Percentiles rank a stretch among this genome's conserved stretches.
phyloP scores from a whole-genome alignment of 2,888 invertebrate species.

The Drosophila acutilabella region DNA sequence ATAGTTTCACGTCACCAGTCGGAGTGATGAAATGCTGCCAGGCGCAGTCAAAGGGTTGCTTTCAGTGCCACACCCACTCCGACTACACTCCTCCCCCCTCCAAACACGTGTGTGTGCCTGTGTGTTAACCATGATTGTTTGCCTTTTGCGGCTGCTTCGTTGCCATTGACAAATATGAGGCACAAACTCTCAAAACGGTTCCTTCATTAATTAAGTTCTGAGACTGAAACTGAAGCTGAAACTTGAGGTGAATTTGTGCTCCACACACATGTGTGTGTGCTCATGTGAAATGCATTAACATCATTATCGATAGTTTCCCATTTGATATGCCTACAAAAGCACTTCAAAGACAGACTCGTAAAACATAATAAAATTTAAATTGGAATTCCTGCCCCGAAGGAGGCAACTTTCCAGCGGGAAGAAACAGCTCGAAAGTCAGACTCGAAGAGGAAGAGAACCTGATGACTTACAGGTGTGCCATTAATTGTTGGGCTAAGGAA shows the following conservation, averaged over 20 bases:
- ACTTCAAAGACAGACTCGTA: conserved; percentile 63
- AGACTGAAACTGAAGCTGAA: background rate
- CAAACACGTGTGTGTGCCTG: conserved; percentile 15
- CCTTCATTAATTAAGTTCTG: conserved; percentile 71
- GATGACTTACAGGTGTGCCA: background rate
- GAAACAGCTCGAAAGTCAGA: background rate
- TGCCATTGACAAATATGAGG: conserved; percentile 73
- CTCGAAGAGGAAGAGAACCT: background rate
- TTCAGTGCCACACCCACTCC: background rate
- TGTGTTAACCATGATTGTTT: conserved; percentile 50
- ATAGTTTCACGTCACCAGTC: conserved; percentile 67
- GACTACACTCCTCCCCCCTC: background rate
- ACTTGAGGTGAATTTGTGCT: background rate
- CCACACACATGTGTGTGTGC: conserved; percentile 16
- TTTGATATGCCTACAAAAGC: conserved; percentile 55
- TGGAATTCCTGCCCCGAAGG: conserved; percentile 35
- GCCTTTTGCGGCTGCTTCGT: conserved; percentile 64
- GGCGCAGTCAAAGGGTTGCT: conserved; percentile 51
- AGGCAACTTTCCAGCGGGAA: background rate
- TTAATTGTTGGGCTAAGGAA: no score
- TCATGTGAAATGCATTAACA: conserved; percentile 60
- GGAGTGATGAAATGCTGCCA: conserved; percentile 56
- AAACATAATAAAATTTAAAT: conserved; percentile 53
- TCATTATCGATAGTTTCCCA: conserved; percentile 76
- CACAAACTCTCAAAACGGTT: conserved; percentile 26